Evolutionary conservation across 2,888 invertebrate species (phyloP).

Genomic region (Myopa tessellatipennis): DNA sequence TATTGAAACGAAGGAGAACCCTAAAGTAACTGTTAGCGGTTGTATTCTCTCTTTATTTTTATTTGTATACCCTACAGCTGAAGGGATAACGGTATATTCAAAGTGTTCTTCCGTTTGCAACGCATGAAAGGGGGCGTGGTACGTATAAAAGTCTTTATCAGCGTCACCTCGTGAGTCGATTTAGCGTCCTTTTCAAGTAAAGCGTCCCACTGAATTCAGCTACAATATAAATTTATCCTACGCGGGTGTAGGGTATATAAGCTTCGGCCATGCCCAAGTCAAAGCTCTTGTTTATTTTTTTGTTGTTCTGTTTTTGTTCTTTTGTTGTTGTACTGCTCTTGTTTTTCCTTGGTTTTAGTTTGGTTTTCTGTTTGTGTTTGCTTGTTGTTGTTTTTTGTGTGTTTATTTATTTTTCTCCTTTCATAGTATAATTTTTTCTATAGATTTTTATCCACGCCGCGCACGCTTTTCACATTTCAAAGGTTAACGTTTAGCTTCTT

Average conservation of each 20-base stretch:
- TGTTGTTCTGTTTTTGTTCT: no score
- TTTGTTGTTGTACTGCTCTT: neutral
- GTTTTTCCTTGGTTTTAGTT: neutral
- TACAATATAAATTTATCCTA: neutral
- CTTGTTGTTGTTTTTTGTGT: neutral
- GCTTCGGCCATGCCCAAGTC: neutral
- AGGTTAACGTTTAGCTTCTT: neutral
- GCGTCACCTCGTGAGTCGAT: no score
- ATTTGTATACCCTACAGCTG: no score
- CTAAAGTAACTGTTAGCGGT: conserved; percentile 1
- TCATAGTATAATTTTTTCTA: neutral
- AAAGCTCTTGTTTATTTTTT: neutral
- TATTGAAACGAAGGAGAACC: conserved; percentile 4
- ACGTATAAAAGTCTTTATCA: no score
- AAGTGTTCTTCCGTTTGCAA: no score
- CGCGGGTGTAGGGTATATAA: neutral
- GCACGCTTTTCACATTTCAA: neutral
- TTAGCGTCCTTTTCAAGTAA: no score
- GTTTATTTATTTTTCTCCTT: neutral
- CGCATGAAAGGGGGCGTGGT: no score
- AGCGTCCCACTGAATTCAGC: no score
- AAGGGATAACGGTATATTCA: no score
- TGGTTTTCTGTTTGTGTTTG: neutral
- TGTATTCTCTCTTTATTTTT: no score
- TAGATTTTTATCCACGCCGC: neutral